A percentile compares a stretch with the other conserved stretches of the same genome.
Evolutionary conservation across 2,888 invertebrate genomes (phyloP).

Genomic region (Oscheius myriophilus): DNA sequence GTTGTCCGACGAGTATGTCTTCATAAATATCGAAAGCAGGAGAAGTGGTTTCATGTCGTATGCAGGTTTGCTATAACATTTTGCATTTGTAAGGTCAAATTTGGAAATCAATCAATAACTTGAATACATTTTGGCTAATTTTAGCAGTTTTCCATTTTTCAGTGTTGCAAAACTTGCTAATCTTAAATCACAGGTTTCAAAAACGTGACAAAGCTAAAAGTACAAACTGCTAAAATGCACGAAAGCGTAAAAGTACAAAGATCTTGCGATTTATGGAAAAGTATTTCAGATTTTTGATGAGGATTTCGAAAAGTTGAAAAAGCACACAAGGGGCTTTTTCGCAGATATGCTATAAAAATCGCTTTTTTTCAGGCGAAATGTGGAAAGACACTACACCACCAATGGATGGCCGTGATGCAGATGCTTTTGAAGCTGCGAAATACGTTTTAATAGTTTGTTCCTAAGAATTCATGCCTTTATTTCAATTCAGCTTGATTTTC

Average conservation of each 20-base stretch:
- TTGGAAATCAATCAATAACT: too few species aligned
- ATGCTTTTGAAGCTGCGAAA: slow-evolving; percentile 13
- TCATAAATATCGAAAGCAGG: slow-evolving; percentile 39
- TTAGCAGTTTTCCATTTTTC: too few species aligned
- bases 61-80: not conserved
- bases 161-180: too few species aligned
- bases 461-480: not conserved
- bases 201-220: too few species aligned
- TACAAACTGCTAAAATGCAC: not conserved
- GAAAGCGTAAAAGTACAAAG: not conserved
- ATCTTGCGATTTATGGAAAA: not conserved
- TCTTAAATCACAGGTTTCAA: too few species aligned
- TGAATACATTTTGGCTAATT: too few species aligned
- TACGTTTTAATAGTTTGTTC: not conserved
- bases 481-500: slow-evolving; percentile 15
- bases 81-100: not conserved
- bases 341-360: not conserved
- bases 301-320: too few species aligned
- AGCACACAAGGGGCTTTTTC: too few species aligned
- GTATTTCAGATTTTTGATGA: not conserved
- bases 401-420: slow-evolving; percentile 20
- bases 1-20: slow-evolving; percentile 46
- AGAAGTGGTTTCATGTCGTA: slow-evolving; percentile 37
- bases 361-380: slow-evolving; percentile 5
- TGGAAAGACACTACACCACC: slow-evolving; percentile 18